Percentiles rank a stretch among this genome's conserved stretches.
Conservation (phyloP, 2,888 invertebrate genomes). For the Chouioia cunea region DNA sequence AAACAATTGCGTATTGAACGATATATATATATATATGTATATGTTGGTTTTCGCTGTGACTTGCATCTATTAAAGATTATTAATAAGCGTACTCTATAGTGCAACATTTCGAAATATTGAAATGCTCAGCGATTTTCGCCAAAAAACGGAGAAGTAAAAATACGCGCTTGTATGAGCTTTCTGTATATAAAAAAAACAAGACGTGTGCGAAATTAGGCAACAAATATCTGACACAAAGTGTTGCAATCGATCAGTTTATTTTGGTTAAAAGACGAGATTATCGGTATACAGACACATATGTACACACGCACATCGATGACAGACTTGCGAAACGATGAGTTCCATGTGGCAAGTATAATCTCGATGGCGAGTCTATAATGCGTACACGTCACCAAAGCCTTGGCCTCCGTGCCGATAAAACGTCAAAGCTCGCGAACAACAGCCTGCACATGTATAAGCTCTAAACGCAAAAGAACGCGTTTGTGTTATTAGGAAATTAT, state of each 20-base stretch:
- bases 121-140: too few relatives aligned
- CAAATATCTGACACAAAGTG: too few relatives aligned
- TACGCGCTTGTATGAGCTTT: too few relatives aligned
- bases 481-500: too few relatives aligned
- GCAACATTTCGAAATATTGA: too few relatives aligned
- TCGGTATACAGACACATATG: slow-evolving; percentile 28
- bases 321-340: too few relatives aligned
- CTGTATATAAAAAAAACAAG: too few relatives aligned
- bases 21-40: not conserved
- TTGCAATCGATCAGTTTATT: too few relatives aligned
- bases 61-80: too few relatives aligned
- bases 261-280: slow-evolving; percentile 50
- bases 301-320: slow-evolving; percentile 37
- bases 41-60: not conserved
- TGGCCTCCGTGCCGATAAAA: slow-evolving; percentile 43
- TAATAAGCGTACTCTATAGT: too few relatives aligned
- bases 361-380: not conserved
- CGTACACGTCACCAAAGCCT: slow-evolving; percentile 39
- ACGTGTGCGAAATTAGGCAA: too few relatives aligned
- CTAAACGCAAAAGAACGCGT: slow-evolving; percentile 46
- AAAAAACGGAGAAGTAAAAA: too few relatives aligned
- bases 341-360: slow-evolving; percentile 17
- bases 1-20: not conserved
- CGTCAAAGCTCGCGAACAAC: slow-evolving; percentile 4
- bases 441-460: slow-evolving; percentile 52